Percentiles rank a stretch among this genome's conserved stretches.
Evolutionary conservation across 2,888 invertebrate genomes (phyloP).

Genomic region (Pandemis cinnamomeana): DNA sequence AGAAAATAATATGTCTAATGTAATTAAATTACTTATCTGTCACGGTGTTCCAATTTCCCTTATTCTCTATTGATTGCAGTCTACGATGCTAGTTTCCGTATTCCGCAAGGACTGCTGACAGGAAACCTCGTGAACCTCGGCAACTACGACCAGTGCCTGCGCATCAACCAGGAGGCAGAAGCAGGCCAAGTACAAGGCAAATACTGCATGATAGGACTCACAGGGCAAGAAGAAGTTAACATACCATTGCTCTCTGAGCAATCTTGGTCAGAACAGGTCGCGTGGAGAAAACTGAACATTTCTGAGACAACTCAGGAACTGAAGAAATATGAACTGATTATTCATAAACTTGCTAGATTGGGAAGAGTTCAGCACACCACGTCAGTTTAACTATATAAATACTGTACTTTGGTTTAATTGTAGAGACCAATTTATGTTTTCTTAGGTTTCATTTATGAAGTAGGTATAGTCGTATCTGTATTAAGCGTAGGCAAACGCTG

Average conservation of each 20-base stretch:
- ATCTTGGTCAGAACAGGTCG: neutral
- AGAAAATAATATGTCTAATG: too few relatives aligned
- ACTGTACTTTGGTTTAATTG: neutral
- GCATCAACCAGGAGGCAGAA: slow-evolving; percentile 21
- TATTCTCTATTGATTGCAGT: slow-evolving; percentile 20
- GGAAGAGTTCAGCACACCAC: neutral
- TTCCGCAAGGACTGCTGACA: slow-evolving; percentile 28
- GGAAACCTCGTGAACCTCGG: slow-evolving; percentile 23
- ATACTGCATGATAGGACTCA: slow-evolving; percentile 9
- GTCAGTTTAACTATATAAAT: neutral
- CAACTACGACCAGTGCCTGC: slow-evolving; percentile 36
- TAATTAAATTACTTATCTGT: neutral
- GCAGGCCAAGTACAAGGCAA: slow-evolving; percentile 9
- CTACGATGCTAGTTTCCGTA: slow-evolving; percentile 40
- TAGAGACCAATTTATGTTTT: neutral
- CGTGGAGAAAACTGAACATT: slow-evolving; percentile 23
- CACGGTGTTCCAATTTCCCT: neutral
- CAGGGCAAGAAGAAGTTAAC: slow-evolving; percentile 45
- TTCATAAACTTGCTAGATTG: neutral
- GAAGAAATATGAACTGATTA: slow-evolving; percentile 13
- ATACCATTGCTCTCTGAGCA: slow-evolving; percentile 26
- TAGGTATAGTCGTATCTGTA: neutral
- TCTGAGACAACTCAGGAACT: neutral
- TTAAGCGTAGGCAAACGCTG: neutral
- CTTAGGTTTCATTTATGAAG: neutral